Evolutionary conservation across 2,797 vertebrate genomes (phyloP).

Genomic region (Hyperoplus immaculatus): DNA sequence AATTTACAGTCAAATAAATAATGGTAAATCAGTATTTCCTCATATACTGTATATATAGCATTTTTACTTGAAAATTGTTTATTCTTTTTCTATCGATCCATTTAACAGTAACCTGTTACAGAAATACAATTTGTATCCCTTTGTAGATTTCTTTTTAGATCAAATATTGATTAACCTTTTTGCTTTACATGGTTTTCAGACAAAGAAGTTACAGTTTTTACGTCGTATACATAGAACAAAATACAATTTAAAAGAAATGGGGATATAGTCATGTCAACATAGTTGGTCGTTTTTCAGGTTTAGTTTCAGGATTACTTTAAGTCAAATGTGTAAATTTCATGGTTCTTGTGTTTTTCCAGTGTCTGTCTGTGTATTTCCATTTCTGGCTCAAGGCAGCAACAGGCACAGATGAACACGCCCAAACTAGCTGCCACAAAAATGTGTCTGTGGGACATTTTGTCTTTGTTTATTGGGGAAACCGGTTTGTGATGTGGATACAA

Average conservation of each 20-base stretch:
- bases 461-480: slow-evolving; percentile 3
- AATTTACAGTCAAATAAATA: no score
- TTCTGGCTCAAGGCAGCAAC: neutral
- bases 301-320: slow-evolving; percentile 4
- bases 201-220: no score
- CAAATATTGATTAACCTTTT: no score
- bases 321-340: neutral
- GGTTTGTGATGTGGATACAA: neutral
- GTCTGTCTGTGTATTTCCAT: neutral
- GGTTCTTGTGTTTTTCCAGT: neutral
- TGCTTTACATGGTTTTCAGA: no score
- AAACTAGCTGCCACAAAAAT: slow-evolving; percentile 19
- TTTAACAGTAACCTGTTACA: neutral
- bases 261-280: no score
- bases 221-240: no score
- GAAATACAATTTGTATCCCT: no score
- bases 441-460: neutral
- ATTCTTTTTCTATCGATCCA: neutral
- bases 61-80: neutral
- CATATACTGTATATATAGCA: no score
- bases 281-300: neutral
- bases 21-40: no score
- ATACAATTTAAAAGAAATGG: neutral
- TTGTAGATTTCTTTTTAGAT: no score
- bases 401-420: slow-evolving; percentile 7